phyloP scores from a whole-genome alignment of 2,888 invertebrate genomes.

The Palloptera scutellata region DNA sequence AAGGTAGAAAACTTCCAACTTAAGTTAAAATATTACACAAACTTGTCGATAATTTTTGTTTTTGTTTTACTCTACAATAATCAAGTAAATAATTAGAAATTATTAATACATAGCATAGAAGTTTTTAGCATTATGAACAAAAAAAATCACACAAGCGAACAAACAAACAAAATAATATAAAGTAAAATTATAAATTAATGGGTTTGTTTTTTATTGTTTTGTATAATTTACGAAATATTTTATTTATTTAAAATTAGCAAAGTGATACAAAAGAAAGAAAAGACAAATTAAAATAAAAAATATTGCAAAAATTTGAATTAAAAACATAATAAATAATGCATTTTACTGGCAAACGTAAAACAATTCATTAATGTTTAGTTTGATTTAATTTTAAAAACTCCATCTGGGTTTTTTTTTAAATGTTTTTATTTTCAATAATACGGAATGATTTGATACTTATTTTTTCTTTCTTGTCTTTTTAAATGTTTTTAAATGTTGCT shows the following conservation, averaged over 20 bases:
- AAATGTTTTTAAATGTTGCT: background rate
- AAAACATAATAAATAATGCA: constrained; percentile 8
- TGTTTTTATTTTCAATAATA: constrained; percentile 7
- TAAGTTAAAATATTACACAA: constrained; percentile 54
- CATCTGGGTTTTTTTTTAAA: background rate
- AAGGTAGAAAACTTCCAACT: constrained; percentile 49
- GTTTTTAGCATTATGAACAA: constrained; percentile 31
- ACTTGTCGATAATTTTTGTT: constrained; percentile 34
- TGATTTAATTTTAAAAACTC: background rate
- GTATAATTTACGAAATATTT: background rate
- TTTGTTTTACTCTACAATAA: constrained; percentile 33
- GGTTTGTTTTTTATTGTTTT: constrained; percentile 4
- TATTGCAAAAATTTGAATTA: constrained; percentile 21
- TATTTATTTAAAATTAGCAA: constrained; percentile 20
- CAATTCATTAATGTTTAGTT: background rate
- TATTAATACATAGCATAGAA: constrained; percentile 30
- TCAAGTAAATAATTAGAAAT: constrained; percentile 29
- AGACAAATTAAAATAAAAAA: constrained; percentile 7
- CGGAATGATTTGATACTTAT: constrained; percentile 6
- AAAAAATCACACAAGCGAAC: constrained; percentile 35
- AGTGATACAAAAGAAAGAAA: constrained; percentile 27
- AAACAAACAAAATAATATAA: constrained; percentile 33
- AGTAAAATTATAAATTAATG: constrained; percentile 32
- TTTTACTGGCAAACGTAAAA: constrained; percentile 28
- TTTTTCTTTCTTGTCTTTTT: constrained; percentile 10